A percentile compares a stretch with the other conserved stretches of the same genome.
Evolutionary conservation across 2,113 vertebrate species (phyloP).

Genomic region (Nycticebus coucang): DNA sequence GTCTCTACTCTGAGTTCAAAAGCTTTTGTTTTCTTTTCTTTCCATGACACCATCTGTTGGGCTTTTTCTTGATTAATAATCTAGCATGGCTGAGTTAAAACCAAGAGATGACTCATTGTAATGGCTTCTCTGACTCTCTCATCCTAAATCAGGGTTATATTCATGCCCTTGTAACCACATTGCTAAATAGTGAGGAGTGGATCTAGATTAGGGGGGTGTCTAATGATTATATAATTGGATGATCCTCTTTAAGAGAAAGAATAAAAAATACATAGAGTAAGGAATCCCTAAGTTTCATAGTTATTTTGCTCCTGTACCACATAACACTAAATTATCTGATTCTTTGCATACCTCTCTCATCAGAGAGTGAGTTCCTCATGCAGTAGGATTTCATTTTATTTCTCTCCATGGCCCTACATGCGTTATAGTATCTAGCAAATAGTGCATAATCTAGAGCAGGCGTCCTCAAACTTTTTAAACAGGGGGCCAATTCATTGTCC

Average conservation of each 20-base stretch:
- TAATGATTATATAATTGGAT: not conserved
- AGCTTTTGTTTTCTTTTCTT: not conserved
- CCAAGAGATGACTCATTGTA: not conserved
- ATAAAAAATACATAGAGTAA: not conserved
- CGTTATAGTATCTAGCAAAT: not conserved
- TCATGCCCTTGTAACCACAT: not conserved
- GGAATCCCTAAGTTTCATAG: not conserved
- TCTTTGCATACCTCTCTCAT: not conserved
- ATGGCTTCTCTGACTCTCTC: not conserved
- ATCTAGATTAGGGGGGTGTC: not conserved
- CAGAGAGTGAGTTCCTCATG: not conserved
- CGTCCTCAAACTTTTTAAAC: too few relatives aligned
- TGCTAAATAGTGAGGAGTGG: not conserved
- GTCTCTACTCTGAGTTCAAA: not conserved
- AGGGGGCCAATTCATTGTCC: too few relatives aligned
- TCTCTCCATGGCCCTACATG: not conserved
- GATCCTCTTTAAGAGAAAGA: not conserved
- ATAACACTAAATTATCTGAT: not conserved
- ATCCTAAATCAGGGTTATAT: not conserved
- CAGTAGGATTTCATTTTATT: not conserved
- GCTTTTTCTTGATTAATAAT: constrained; percentile 25
- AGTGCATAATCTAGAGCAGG: not conserved
- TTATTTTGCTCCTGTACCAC: not conserved
- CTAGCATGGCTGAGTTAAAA: not conserved
- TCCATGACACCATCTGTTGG: not conserved